Evolutionary conservation across 2,797 vertebrate genomes (phyloP).

Genomic region (Sebastes dallii): DNA sequence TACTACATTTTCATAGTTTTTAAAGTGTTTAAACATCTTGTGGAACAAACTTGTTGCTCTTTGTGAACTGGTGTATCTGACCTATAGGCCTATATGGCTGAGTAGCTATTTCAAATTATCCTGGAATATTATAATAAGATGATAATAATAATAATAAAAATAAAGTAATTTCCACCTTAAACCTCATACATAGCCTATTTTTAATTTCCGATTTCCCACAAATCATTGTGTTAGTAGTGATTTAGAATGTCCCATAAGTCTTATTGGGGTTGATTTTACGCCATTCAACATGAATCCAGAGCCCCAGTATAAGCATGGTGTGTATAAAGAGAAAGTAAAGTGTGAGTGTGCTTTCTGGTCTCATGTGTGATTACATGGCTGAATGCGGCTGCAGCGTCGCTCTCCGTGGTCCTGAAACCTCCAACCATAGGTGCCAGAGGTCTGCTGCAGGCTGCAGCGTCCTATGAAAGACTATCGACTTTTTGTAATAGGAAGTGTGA

Average conservation of each 20-base stretch:
- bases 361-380: conserved; percentile 60
- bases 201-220: background rate
- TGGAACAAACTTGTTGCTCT: background rate
- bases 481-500: conserved; percentile 80
- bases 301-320: conserved; percentile 15
- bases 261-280: conserved; percentile 25
- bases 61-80: background rate
- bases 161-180: background rate
- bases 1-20: background rate
- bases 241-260: background rate
- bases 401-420: conserved; percentile 75
- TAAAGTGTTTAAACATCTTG: background rate
- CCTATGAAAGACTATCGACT: conserved; percentile 79
- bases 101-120: too few relatives aligned
- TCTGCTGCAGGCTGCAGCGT: conserved; percentile 62
- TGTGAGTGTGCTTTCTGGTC: conserved; percentile 27
- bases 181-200: background rate
- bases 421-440: conserved; percentile 59
- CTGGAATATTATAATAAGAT: too few relatives aligned
- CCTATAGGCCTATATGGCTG: too few relatives aligned
- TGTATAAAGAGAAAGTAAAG: conserved; percentile 9
- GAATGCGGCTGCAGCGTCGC: conserved; percentile 63
- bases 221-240: background rate
- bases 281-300: conserved; percentile 24
- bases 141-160: background rate